Percentiles rank a stretch among this genome's conserved stretches.
These are phyloP conservation scores for Meriones unguiculatus DNA, from an alignment of 2,113 vertebrate species.

Conservation along the genomic window DNA sequence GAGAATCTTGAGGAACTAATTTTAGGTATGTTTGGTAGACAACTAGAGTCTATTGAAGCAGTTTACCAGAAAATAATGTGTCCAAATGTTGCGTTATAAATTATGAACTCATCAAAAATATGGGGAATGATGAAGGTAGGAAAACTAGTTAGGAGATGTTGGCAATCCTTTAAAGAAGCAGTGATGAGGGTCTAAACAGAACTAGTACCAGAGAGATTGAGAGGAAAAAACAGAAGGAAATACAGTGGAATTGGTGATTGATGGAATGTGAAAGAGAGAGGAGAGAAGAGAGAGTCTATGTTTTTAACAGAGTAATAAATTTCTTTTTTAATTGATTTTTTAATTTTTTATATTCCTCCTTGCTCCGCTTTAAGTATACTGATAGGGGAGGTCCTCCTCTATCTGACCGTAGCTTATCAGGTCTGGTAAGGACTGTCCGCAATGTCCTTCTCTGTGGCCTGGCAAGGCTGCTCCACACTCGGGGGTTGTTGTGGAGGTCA, in stretches of 20 bases:
- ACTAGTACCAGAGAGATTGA: background rate
- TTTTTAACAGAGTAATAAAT: background rate
- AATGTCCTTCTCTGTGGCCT: too few species aligned
- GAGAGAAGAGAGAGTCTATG: background rate
- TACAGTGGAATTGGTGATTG: background rate
- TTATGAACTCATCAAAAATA: background rate
- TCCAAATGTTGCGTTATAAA: background rate
- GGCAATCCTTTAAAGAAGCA: background rate
- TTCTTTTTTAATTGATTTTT: background rate
- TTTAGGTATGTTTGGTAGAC: slow-evolving; percentile 5
- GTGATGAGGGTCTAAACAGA: background rate
- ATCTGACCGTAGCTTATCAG: too few species aligned
- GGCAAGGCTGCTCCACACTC: too few species aligned
- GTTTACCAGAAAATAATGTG: background rate
- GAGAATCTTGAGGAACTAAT: slow-evolving; percentile 29
- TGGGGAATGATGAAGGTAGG: background rate
- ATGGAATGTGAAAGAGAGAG: background rate
- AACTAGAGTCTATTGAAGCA: background rate
- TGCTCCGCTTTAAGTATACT: too few species aligned
- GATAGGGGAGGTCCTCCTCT: too few species aligned
- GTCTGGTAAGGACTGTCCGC: too few species aligned
- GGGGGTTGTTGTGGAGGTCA: too few species aligned
- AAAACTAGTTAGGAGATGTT: background rate
- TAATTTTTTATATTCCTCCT: too few species aligned
- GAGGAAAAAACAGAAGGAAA: background rate